Base-by-base conservation (phyloP, 2,888 invertebrate species). In the Protula sp. region DNA sequence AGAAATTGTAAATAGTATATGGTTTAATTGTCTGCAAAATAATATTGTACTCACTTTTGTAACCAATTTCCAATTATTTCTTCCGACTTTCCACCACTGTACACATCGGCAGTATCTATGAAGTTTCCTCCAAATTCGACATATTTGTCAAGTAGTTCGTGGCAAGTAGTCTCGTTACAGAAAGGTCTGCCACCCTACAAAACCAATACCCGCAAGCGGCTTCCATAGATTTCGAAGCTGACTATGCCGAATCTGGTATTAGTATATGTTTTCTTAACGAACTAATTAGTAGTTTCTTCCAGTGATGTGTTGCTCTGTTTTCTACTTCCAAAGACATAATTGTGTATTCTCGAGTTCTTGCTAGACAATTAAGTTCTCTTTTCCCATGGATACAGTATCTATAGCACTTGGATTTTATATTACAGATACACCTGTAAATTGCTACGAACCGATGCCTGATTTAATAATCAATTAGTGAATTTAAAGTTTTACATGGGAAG, bases 61-160 rank as follows among this genome's bases (percentile, higher is more conserved):
- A 50, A 24, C 78, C 78, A 78, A 5, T 62, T 67, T n/a, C 78
- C 78, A 19, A 78, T 61, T 26, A 76, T 70, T 22, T 62, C 58
- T 60, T 78, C 78, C 0, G 76, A 73, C 19, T 55, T 30, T 0
- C 75, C 75, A 5, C 19, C 51, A 3, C 68, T 64, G 55, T 76
- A 78, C 2, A 73, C 58, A 53, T 78, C 69, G 3, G 78, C 77
- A 3, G 78, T 77, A 64, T 77, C 78, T 9, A 78, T 60, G 57
- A 76, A 77, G 66, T 78, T 78, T 1, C 78, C 78, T 14, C 77
- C 78, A 47, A 70, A 67, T 54, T 74, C 69, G 3, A 67, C 70
- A 62, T 66, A 78, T 14, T 70, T 66, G 56, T 78, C 73, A 55
- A 78, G 62, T 14, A 78, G 64, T 29, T 67, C 55, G 52, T 74